Conservation (phyloP, 2,113 vertebrate species). For the Microcebus tavaratra region DNA sequence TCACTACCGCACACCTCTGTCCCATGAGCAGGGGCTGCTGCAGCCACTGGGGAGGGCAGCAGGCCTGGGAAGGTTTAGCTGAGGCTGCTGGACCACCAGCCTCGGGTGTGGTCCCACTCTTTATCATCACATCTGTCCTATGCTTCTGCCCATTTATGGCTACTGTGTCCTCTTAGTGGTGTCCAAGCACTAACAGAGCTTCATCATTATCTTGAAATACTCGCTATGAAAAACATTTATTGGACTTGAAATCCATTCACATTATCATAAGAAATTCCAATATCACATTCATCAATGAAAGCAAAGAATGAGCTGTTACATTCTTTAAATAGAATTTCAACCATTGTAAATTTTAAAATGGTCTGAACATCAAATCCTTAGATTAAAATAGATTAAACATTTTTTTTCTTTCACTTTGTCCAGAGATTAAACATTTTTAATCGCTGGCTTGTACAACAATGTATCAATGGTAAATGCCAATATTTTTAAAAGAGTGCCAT, state of each 20-base stretch:
- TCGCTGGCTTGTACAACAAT: neutral
- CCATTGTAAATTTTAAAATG: neutral
- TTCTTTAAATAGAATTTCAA: neutral
- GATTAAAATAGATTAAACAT: neutral
- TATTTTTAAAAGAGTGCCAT: neutral
- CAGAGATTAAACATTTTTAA: neutral
- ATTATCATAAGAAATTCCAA: neutral
- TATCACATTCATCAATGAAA: neutral
- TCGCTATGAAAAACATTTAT: neutral
- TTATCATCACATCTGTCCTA: neutral
- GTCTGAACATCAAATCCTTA: neutral
- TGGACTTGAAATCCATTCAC: neutral
- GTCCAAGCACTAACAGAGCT: neutral
- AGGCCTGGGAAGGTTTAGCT: neutral
- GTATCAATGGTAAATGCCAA: neutral
- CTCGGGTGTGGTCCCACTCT: neutral
- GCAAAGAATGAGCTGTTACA: neutral
- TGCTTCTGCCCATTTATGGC: neutral
- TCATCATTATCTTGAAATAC: neutral
- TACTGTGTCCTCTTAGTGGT: neutral
- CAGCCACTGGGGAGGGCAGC: neutral
- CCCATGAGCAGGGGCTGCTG: neutral
- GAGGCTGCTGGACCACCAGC: neutral
- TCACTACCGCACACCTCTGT: neutral
- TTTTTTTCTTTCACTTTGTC: neutral